Conservation (phyloP, 2,797 vertebrate species). For the Clamator glandarius region DNA sequence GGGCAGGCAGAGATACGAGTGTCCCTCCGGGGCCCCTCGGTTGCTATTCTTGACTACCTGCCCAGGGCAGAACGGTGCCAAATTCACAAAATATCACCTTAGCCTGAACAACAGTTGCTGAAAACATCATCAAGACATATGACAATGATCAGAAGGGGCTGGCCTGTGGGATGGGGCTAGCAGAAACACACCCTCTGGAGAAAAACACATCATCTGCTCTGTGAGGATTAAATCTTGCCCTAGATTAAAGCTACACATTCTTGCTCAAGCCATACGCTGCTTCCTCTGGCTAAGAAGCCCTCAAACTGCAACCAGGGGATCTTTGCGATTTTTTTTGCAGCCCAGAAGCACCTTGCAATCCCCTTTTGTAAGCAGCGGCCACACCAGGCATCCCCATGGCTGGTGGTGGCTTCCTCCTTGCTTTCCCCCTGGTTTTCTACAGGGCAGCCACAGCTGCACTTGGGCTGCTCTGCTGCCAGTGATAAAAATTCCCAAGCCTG, state of each 20-base stretch:
- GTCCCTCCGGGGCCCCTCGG: background rate
- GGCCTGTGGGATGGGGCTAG: background rate
- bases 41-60: slow-evolving; percentile 46
- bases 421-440: background rate
- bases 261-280: background rate
- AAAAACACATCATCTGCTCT: background rate
- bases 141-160: background rate
- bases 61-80: background rate
- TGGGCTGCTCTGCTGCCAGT: fast-evolving
- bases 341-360: background rate
- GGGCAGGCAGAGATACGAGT: background rate
- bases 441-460: background rate
- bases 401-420: background rate
- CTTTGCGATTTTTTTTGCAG: background rate
- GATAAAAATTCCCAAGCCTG: background rate
- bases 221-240: background rate
- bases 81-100: slow-evolving; percentile 46
- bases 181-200: background rate
- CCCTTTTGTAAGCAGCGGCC: background rate
- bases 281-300: background rate
- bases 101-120: slow-evolving; percentile 43
- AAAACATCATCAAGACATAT: slow-evolving; percentile 39
- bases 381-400: background rate
- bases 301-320: background rate
- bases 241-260: background rate